A percentile compares a stretch with the other conserved stretches of the same genome.
Evolutionary conservation across 2,888 invertebrate genomes (phyloP).

Genomic region (Polydrusus pterygomalis): DNA sequence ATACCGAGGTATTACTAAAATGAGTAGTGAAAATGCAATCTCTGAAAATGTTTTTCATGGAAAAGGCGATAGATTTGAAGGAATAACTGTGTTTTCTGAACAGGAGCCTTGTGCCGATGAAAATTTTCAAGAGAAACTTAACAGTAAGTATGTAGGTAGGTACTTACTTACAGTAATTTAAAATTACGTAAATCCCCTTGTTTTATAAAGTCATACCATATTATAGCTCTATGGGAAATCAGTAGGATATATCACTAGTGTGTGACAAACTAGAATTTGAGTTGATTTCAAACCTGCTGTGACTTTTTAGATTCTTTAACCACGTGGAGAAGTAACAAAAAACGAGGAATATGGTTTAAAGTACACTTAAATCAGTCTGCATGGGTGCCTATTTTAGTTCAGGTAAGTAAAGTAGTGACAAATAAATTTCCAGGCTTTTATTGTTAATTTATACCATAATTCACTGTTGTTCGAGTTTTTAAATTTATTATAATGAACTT

Average conservation of each 20-base stretch:
- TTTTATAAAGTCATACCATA: not conserved
- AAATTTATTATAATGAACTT: conserved; percentile 18
- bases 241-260: not conserved
- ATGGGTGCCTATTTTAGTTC: conserved; percentile 85
- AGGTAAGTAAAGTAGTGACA: conserved; percentile 72
- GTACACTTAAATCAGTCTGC: conserved; percentile 81
- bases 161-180: not conserved
- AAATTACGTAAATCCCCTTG: no score
- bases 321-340: conserved; percentile 79
- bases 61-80: conserved; percentile 80
- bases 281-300: not conserved
- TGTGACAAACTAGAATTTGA: no score
- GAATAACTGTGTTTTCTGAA: conserved; percentile 82
- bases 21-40: conserved; percentile 20
- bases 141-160: conserved; percentile 75
- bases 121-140: conserved; percentile 75
- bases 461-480: not conserved
- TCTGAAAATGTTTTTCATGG: conserved; percentile 72
- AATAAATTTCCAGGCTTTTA: not conserved
- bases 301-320: conserved; percentile 79
- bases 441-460: conserved; percentile 1
- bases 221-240: not conserved
- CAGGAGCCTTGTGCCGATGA: conserved; percentile 75
- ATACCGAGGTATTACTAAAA: not conserved
- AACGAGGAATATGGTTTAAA: conserved; percentile 88